Evolutionary conservation across 2,888 invertebrate species (phyloP), one percentile per base, ranked within the genome.

Genomic region (Pemphredon lugubris): DNA sequence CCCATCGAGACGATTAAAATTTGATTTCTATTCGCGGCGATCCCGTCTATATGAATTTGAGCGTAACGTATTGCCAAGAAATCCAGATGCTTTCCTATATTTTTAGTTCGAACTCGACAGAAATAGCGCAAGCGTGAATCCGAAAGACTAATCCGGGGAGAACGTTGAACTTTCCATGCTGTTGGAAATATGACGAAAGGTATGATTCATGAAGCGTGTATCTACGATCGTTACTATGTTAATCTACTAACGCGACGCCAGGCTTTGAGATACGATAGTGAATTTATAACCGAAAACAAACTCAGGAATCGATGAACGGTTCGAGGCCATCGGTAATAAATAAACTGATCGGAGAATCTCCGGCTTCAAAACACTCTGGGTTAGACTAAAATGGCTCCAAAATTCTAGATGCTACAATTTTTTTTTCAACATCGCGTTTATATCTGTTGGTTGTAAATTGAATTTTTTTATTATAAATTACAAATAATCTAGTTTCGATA

Each of bases 141-240:
- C 54, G 54, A 73, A 54, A 51, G 32, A 67, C 61, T 60, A 39
- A 50, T 55, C 30, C 54, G 48, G 64, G 58, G 66, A 44, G 79
- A 72, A 58, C 79, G 65, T 79, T 79, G 77, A 79, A 79, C 79
- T 75, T 73, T 75, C 58, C 48, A 40, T 21, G 32, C 50, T 20
- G 50, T 7, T 61, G 65, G 51, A 67, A 72, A 63, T 71, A 63
- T 72, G 65, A 70, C 57, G 48, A 51, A 44, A 63, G 67, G 54
- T 39, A 39, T 69, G 63, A 73, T 69, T 75, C 66, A 59, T 16
- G 30, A 42, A 61, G 45, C 39, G 47, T 13, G 34, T 53, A 39
- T 40, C 30, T 14, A 21, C 9, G 9, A 26, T 16, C n/a, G n/a
- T 21, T 45, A 4, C 44, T 11, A 3, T 21, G 5, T 42, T n/a